Percentiles rank a stretch among this genome's conserved stretches.
Evolutionary conservation across 2,113 vertebrate species (phyloP).

Genomic region (Thunnus maccoyii): DNA sequence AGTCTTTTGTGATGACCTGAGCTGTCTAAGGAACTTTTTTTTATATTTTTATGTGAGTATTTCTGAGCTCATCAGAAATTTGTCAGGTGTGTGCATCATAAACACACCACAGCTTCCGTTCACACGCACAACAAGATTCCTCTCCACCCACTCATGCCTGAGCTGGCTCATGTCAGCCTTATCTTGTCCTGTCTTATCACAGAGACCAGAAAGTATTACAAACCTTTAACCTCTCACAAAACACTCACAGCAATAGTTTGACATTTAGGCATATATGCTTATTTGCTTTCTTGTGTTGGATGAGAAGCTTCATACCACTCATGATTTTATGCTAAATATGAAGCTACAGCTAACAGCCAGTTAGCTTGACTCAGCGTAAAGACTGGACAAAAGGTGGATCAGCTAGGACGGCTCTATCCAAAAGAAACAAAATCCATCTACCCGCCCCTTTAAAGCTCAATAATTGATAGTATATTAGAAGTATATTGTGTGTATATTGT

Average conservation of each 20-base stretch:
- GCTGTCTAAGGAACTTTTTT: not conserved
- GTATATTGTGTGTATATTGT: too few relatives aligned
- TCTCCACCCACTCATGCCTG: not conserved
- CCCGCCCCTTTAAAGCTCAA: too few relatives aligned
- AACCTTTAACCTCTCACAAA: slow-evolving; percentile 8
- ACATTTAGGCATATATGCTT: not conserved
- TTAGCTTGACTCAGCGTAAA: too few relatives aligned
- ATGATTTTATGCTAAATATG: too few relatives aligned
- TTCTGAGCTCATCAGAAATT: not conserved
- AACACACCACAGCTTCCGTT: not conserved
- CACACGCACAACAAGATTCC: not conserved
- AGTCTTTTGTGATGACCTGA: not conserved
- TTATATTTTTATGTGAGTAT: not conserved
- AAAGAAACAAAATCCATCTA: too few relatives aligned
- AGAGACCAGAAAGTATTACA: not conserved
- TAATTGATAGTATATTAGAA: too few relatives aligned
- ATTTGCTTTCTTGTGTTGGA: not conserved
- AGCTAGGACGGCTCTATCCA: too few relatives aligned
- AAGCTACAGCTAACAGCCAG: too few relatives aligned
- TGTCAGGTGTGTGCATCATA: not conserved
- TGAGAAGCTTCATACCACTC: not conserved
- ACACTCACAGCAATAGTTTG: not conserved
- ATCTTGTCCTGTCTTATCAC: not conserved
- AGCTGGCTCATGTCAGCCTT: not conserved
- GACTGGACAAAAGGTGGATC: too few relatives aligned